These are phyloP conservation scores for Rhynchophorus ferrugineus DNA, from an alignment of 1,140 invertebrate species.

Conservation along the genomic window DNA sequence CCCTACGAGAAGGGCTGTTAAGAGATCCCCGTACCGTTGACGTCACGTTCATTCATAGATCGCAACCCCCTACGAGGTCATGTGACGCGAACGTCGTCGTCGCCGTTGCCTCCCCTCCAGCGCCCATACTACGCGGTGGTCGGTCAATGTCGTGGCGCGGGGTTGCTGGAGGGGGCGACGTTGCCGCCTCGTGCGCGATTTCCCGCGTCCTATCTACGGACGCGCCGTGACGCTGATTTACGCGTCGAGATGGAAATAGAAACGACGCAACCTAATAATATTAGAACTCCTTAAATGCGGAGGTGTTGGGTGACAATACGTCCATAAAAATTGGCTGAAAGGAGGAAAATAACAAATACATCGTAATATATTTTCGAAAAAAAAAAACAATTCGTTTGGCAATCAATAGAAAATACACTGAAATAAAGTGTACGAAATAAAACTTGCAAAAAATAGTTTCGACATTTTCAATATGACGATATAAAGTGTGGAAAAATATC, in stretches of 20 bases:
- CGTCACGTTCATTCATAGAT: slow-evolving; percentile 23
- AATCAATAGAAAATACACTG: slow-evolving; percentile 7
- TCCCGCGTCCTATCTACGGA: not conserved
- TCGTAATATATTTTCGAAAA: slow-evolving; percentile 17
- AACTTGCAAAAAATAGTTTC: not conserved
- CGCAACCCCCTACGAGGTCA: slow-evolving; percentile 13
- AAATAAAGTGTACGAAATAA: not conserved
- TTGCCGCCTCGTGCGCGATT: not conserved
- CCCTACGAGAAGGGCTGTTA: slow-evolving; percentile 12
- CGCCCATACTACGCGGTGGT: not conserved
- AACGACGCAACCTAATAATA: slow-evolving; percentile 13
- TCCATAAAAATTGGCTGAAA: slow-evolving; percentile 12
- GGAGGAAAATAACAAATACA: slow-evolving; percentile 5
- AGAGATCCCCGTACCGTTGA: slow-evolving; percentile 11
- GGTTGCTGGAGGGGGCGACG: not conserved
- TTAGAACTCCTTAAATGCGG: slow-evolving; percentile 20
- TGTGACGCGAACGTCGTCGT: slow-evolving; percentile 4
- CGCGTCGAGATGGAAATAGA: slow-evolving; percentile 13
- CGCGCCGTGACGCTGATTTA: slow-evolving; percentile 7
- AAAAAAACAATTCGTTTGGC: slow-evolving; percentile 17
- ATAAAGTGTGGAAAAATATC: not conserved
- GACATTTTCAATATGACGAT: too few relatives aligned
- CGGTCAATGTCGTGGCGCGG: slow-evolving; percentile 14
- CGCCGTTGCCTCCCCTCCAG: not conserved
- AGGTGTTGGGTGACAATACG: slow-evolving; percentile 23